Evolutionary conservation across 2,113 vertebrate genomes (phyloP).

Genomic region (Azemiops feae): DNA sequence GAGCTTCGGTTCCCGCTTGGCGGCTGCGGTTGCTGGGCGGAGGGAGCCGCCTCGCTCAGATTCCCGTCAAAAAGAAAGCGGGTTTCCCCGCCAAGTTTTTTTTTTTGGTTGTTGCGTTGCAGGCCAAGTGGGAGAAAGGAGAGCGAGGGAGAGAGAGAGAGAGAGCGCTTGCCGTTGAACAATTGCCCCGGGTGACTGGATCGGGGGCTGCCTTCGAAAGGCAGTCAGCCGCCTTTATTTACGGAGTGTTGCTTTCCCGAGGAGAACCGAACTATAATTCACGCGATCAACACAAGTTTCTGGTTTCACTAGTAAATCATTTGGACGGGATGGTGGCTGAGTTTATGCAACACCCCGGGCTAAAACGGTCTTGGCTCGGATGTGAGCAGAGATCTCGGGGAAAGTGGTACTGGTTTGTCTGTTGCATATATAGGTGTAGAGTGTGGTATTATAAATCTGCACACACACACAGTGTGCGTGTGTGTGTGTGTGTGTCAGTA

Average conservation of each 20-base stretch:
- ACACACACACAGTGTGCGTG: not conserved
- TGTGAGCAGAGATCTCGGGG: not conserved
- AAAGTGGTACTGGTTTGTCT: not conserved
- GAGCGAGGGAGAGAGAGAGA: too few relatives aligned
- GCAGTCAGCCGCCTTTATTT: not conserved
- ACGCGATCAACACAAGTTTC: not conserved
- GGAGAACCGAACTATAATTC: not conserved
- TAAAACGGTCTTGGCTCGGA: not conserved
- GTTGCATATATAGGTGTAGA: not conserved
- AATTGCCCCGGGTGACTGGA: not conserved
- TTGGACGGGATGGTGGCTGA: not conserved
- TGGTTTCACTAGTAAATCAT: not conserved
- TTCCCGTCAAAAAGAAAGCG: not conserved
- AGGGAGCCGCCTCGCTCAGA: not conserved
- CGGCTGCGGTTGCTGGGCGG: not conserved
- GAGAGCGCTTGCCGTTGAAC: too few relatives aligned
- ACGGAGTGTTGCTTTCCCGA: not conserved
- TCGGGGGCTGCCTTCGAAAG: not conserved
- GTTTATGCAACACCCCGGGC: not conserved
- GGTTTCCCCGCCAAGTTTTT: not conserved
- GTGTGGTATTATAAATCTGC: not conserved
- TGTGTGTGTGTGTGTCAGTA: not conserved
- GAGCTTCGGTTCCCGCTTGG: slow-evolving; percentile 5
- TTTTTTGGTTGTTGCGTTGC: too few relatives aligned
- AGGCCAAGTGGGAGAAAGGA: not conserved